These are phyloP conservation scores for Drosophila tristis DNA, from an alignment of 1,140 invertebrate genomes.

Conservation along the genomic window DNA sequence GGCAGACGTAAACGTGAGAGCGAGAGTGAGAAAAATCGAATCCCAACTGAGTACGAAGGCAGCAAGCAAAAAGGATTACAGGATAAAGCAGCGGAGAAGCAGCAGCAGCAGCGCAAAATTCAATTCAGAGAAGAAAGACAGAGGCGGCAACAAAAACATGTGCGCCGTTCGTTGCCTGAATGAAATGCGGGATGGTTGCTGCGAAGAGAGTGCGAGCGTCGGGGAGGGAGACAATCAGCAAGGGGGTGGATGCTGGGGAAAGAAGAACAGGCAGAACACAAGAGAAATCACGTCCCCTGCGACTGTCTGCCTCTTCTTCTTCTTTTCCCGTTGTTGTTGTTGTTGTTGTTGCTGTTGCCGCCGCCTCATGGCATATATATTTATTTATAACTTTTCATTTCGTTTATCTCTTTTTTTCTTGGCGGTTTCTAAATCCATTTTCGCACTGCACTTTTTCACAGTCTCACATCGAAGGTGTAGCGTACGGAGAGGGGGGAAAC, in stretches of 20 bases:
- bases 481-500: background rate
- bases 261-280: constrained; percentile 57
- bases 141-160: constrained; percentile 68
- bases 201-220: background rate
- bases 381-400: constrained; percentile 82
- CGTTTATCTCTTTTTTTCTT: constrained; percentile 62
- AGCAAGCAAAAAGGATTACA: constrained; percentile 62
- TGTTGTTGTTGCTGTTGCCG: constrained; percentile 8
- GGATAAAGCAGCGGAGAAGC: constrained; percentile 65
- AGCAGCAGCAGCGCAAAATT: constrained; percentile 24
- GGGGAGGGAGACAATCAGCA: constrained; percentile 14
- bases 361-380: constrained; percentile 76
- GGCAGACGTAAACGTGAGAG: constrained; percentile 6
- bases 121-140: constrained; percentile 36
- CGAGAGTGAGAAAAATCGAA: constrained; percentile 69
- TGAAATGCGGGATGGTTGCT: constrained; percentile 47
- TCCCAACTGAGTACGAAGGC: constrained; percentile 62
- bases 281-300: constrained; percentile 77
- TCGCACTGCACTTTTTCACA: constrained; percentile 41
- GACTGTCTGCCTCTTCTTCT: constrained; percentile 36
- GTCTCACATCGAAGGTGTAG: background rate
- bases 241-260: constrained; percentile 10
- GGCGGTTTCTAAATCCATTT: constrained; percentile 21
- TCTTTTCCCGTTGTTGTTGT: constrained; percentile 5
- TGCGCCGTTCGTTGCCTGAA: constrained; percentile 32